A percentile compares a stretch with the other conserved stretches of the same genome.
Evolutionary conservation across 1,140 invertebrate species (phyloP).

Genomic region (Drosophila pectinifera): DNA sequence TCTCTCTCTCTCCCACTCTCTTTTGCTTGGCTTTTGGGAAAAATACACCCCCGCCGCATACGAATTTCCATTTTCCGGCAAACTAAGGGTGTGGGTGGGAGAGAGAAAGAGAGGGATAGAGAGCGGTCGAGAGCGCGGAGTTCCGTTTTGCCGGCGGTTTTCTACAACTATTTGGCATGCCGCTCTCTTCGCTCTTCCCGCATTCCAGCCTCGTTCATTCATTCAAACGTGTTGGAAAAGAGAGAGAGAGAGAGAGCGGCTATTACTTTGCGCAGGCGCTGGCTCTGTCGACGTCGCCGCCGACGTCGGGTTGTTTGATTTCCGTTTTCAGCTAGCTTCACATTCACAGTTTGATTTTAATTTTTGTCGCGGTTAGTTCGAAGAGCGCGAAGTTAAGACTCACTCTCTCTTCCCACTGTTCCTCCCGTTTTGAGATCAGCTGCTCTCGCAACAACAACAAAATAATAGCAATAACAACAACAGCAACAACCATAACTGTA

Average conservation of each 20-base stretch:
- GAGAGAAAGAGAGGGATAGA: slow-evolving; percentile 23
- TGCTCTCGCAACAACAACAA: slow-evolving; percentile 41
- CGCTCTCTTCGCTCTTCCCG: slow-evolving; percentile 24
- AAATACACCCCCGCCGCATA: slow-evolving; percentile 67
- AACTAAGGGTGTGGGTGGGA: slow-evolving; percentile 41
- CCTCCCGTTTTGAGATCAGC: slow-evolving; percentile 46
- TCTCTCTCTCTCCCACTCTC: slow-evolving; percentile 27
- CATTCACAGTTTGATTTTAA: slow-evolving; percentile 70
- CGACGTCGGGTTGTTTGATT: slow-evolving; percentile 53
- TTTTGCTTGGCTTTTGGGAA: slow-evolving; percentile 27
- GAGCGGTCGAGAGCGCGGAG: slow-evolving; percentile 14
- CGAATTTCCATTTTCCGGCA: slow-evolving; percentile 55
- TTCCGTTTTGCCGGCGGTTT: slow-evolving; percentile 68
- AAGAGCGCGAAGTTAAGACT: slow-evolving; percentile 56
- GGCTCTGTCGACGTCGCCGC: slow-evolving; percentile 29
- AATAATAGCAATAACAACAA: slow-evolving; percentile 20
- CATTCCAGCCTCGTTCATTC: slow-evolving; percentile 63
- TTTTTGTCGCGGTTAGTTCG: slow-evolving; percentile 74
- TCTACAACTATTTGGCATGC: slow-evolving; percentile 61
- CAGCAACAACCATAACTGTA: slow-evolving; percentile 32
- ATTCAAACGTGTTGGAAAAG: slow-evolving; percentile 38
- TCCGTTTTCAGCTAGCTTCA: slow-evolving; percentile 60
- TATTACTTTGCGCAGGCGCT: slow-evolving; percentile 49
- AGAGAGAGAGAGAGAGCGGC: neutral
- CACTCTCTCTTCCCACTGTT: slow-evolving; percentile 37